These are phyloP conservation scores for Dufourea novaeangliae DNA, from an alignment of 1,140 invertebrate species.

Conservation along the genomic window DNA sequence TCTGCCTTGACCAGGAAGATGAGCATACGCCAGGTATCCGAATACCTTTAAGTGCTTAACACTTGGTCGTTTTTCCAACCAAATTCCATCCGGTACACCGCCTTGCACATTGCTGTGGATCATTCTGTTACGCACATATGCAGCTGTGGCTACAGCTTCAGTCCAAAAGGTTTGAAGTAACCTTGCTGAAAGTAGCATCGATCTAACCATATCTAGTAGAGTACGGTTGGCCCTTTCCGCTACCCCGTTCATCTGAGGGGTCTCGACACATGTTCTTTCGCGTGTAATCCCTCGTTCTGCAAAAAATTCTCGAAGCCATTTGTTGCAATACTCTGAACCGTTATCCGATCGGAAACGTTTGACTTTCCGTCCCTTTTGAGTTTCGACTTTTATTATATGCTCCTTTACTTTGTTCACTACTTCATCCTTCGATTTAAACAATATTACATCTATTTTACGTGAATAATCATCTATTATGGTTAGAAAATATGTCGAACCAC, in stretches of 20 bases:
- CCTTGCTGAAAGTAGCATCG: conserved; percentile 13
- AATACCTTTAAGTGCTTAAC: conserved; percentile 4
- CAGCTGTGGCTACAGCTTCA: not conserved
- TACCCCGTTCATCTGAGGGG: no score
- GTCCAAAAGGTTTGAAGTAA: conserved; percentile 7
- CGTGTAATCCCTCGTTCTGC: conserved; percentile 20
- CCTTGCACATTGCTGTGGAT: not conserved
- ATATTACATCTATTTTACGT: conserved; percentile 11
- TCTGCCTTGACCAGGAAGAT: conserved; percentile 14
- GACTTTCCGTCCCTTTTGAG: conserved; percentile 13
- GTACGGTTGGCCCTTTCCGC: conserved; percentile 12
- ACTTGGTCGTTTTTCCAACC: not conserved
- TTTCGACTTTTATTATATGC: conserved; percentile 15
- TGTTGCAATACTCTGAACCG: conserved; percentile 31
- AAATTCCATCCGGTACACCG: conserved; percentile 9
- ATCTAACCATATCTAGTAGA: not conserved
- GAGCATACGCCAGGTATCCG: conserved; percentile 16
- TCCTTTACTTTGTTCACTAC: conserved; percentile 21
- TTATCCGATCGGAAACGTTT: conserved; percentile 28
- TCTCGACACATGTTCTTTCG: conserved; percentile 11
- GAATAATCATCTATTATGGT: conserved; percentile 34
- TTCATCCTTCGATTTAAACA: conserved; percentile 35
- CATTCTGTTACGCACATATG: conserved; percentile 14
- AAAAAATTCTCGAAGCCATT: conserved; percentile 7
- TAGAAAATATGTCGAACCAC: conserved; percentile 14